Base-by-base conservation (phyloP, 2,797 vertebrate genomes). In the Epinephelus coioides region DNA sequence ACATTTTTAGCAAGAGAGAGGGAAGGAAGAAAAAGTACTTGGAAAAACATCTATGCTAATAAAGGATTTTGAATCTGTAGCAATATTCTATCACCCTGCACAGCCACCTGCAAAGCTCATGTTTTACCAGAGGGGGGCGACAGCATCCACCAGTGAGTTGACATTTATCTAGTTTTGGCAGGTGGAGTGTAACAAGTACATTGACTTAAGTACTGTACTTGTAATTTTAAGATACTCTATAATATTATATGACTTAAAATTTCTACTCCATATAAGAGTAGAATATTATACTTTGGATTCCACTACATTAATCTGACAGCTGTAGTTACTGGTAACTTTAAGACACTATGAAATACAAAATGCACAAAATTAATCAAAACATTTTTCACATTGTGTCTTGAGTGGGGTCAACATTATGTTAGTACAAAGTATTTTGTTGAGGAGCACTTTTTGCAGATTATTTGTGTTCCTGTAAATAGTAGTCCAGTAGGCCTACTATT, bases 91-190 rank as follows among this genome's bases (percentile, higher is more conserved):
- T n/a, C 15, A 69, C 7, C 5, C 7, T 59, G 1, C 19, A 25
- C 17, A 69, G 34, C 10, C 50, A 78, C 18, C 27, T 70, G 76
- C 60, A 73, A 54, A 13, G 5, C 9, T 40, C 18, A 40, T 50
- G 8, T 65, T 18, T 57, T 51, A 65, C 71, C 78, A 79, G 30
- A 73, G 3, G 78, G 38, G 75, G 78, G 74, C 27, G 68, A 65
- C 59, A 81, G 34, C n/a, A 30, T 56, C 44, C 51, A 47, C 6
- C 15, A 69, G 69, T 18, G 9, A 62, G n/a, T 57, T 68, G 21
- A 43, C 56, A 25, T 50, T 57, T 6, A 47, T 40, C 19, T 30
- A 11, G 34, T 6, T 46, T 57, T 62, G 25, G 40, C 51, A 56
- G 53, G 2, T 38, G 1, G 2, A 55, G 38, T 40, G 27, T 57